These are phyloP conservation scores for Neodiprion virginianus DNA, from an alignment of 1,140 invertebrate genomes.

Conservation along the genomic window DNA sequence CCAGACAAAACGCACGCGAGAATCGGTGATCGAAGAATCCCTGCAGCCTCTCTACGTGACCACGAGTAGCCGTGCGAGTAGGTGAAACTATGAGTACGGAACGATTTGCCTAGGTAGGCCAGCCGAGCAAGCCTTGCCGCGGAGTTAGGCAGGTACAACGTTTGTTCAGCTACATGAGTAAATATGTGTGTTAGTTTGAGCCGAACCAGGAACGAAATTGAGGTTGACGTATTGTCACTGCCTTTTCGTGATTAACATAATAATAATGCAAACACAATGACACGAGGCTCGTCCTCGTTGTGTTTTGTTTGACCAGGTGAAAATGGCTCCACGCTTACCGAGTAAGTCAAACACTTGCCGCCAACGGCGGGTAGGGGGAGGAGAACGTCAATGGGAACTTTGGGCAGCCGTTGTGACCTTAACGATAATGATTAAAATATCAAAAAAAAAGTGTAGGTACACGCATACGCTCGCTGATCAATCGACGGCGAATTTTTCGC, in stretches of 20 bases:
- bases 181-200: neutral
- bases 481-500: neutral
- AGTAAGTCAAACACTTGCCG: neutral
- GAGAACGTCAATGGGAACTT: neutral
- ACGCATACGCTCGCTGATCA: too few relatives aligned
- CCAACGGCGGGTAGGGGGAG: neutral
- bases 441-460: neutral
- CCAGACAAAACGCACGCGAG: neutral
- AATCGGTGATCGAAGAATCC: too few relatives aligned
- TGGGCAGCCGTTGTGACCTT: neutral
- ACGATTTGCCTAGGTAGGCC: slow-evolving; percentile 48
- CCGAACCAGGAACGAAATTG: slow-evolving; percentile 47
- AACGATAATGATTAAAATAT: neutral
- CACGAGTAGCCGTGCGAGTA: too few relatives aligned
- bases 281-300: slow-evolving; percentile 32
- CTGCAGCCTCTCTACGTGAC: too few relatives aligned
- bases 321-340: slow-evolving; percentile 33
- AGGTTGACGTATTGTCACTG: slow-evolving; percentile 59
- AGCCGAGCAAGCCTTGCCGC: too few relatives aligned
- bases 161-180: slow-evolving; percentile 46
- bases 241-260: slow-evolving; percentile 59
- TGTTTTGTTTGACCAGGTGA: slow-evolving; percentile 60
- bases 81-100: slow-evolving; percentile 20
- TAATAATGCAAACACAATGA: slow-evolving; percentile 63
- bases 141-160: slow-evolving; percentile 32